Percentiles rank a stretch among this genome's conserved stretches.
Evolutionary conservation across 2,797 vertebrate genomes (phyloP).

Genomic region (Cuculus canorus): DNA sequence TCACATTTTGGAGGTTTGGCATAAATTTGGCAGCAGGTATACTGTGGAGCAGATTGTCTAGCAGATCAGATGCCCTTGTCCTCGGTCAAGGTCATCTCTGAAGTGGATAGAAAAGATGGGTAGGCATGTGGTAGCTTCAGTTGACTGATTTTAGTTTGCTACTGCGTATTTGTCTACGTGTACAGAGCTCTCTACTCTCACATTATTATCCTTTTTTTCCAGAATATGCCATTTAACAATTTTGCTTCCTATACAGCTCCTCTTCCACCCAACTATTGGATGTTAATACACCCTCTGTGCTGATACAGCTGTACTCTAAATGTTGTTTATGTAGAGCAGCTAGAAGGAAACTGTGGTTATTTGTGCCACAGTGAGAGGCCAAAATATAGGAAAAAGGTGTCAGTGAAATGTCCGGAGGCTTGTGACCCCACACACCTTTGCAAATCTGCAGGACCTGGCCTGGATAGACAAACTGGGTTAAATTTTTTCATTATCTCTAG

Average conservation of each 20-base stretch:
- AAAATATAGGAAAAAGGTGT: background rate
- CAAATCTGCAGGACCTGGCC: background rate
- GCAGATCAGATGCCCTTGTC: background rate
- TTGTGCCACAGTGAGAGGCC: background rate
- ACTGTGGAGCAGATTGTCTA: background rate
- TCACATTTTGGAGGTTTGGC: background rate
- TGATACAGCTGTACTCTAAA: background rate
- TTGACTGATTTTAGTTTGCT: background rate
- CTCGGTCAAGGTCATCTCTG: background rate
- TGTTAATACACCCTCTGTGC: background rate
- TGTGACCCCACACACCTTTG: background rate
- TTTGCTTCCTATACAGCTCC: background rate
- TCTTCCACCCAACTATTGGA: background rate
- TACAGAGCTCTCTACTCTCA: background rate
- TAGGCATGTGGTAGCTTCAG: background rate
- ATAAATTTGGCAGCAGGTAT: background rate
- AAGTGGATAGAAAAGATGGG: background rate
- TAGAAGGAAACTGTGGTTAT: background rate
- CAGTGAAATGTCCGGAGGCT: background rate
- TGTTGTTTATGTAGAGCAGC: background rate
- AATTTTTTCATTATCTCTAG: background rate
- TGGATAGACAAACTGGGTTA: background rate
- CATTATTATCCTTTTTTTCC: background rate
- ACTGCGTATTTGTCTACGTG: background rate
- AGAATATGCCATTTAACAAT: background rate